A percentile compares a stretch with the other conserved stretches of the same genome.
phyloP scores from a whole-genome alignment of 2,113 vertebrate genomes.

The Galeopterus variegatus region DNA sequence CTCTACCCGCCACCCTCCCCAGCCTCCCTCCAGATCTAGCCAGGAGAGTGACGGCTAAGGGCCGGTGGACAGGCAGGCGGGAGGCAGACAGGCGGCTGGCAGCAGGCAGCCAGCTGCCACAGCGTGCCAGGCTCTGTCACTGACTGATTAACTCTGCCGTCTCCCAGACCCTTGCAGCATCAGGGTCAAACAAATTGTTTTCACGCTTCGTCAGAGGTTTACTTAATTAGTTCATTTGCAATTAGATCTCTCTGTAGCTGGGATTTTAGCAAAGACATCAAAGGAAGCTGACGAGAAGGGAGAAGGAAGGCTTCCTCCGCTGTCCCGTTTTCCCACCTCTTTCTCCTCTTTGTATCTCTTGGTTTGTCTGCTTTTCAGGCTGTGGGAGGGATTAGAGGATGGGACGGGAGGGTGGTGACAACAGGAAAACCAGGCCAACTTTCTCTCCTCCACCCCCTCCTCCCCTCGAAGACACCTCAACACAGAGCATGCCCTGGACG shows the following conservation, averaged over 20 bases:
- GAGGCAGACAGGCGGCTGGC: slow-evolving; percentile 87
- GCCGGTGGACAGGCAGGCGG: slow-evolving; percentile 26
- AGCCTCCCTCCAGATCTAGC: not conserved
- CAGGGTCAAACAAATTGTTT: slow-evolving; percentile 95
- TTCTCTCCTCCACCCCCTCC: not conserved
- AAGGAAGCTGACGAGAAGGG: slow-evolving; percentile 87
- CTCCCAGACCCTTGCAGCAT: slow-evolving; percentile 89
- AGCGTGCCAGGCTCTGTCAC: slow-evolving; percentile 88
- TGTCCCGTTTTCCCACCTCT: slow-evolving; percentile 43
- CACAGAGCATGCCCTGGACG: slow-evolving; percentile 98
- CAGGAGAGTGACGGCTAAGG: slow-evolving; percentile 44
- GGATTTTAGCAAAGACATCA: slow-evolving; percentile 94
- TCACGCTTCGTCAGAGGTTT: slow-evolving; percentile 94
- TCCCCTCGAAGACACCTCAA: slow-evolving; percentile 95
- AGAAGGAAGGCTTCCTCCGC: slow-evolving; percentile 71
- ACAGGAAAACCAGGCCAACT: not conserved
- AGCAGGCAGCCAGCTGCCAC: slow-evolving; percentile 88
- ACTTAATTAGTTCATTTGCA: slow-evolving; percentile 96
- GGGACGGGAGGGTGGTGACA: slow-evolving; percentile 30
- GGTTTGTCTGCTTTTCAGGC: slow-evolving; percentile 78
- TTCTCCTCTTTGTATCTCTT: slow-evolving; percentile 61
- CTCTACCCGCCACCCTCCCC: not conserved
- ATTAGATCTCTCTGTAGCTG: slow-evolving; percentile 94
- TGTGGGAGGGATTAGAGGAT: not conserved
- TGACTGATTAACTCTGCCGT: slow-evolving; percentile 93